A percentile compares a stretch with the other conserved stretches of the same genome.
Conservation (phyloP, 2,888 invertebrate species). For the Clepsis dumicolana region DNA sequence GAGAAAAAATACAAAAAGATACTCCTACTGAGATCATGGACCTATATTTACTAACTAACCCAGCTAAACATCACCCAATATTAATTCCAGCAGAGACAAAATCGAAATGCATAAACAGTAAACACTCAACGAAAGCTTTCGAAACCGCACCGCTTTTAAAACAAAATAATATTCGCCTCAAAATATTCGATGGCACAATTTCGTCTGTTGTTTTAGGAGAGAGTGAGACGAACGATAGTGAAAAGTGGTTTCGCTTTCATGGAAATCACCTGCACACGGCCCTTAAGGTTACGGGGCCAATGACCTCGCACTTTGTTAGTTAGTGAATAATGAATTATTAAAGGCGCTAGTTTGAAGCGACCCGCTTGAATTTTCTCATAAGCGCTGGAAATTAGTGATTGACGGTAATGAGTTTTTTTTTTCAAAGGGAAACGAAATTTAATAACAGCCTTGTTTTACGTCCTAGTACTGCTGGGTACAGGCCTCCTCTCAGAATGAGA, state of each 20-base stretch:
- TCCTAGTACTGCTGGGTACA: too few species aligned
- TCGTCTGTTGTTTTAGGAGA: constrained; percentile 39
- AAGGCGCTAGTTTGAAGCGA: constrained; percentile 31
- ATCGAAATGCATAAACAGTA: background rate
- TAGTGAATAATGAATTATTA: constrained; percentile 34
- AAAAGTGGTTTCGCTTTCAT: constrained; percentile 32
- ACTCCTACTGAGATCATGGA: too few species aligned
- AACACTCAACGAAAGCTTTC: background rate
- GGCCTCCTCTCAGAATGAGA: too few species aligned
- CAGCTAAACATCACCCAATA: too few species aligned
- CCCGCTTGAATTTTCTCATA: constrained; percentile 23
- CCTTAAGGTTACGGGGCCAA: constrained; percentile 33
- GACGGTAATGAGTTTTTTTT: constrained; percentile 12
- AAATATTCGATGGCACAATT: constrained; percentile 28
- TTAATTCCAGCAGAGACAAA: too few species aligned
- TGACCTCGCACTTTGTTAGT: constrained; percentile 36
- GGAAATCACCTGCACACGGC: constrained; percentile 38
- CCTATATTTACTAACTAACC: too few species aligned
- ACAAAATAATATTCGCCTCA: background rate
- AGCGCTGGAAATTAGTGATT: background rate
- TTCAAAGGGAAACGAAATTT: background rate
- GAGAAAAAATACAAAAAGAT: too few species aligned
- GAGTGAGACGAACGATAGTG: constrained; percentile 42
- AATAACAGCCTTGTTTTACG: too few species aligned
- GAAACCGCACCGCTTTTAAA: background rate